Evolutionary conservation across 2,888 invertebrate genomes (phyloP), one percentile per base, ranked within the genome.

Genomic region (Patella pellucida): DNA sequence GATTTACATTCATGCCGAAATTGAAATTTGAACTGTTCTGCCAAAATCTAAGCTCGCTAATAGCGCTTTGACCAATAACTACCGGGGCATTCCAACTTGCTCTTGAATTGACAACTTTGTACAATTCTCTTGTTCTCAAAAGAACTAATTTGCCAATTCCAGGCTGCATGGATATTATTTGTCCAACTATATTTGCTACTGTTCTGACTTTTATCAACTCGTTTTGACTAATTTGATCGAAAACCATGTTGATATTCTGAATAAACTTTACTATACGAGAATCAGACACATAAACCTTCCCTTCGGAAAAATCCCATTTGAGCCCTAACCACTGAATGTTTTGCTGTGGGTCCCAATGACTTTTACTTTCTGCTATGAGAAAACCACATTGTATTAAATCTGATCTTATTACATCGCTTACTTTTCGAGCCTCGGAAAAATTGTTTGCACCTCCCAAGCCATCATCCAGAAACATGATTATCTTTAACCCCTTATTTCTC

Each of bases 291-390:
- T 69, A 54, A 27, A 79, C 27, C 16, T 73, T 50, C 15, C 71
- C 77, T 52, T 19, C 51, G 11, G 16, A 31, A 69, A 73, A 69
- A 69, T 75, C 52, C 79, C 79, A 79, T n/a, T 19, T 3, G 27
- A 68, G 68, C 23, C 81, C 81, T 4, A 79, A 71, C 79, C 79
- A 82, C 7, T 52, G 41, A 14, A 74, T n/a, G 14, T 51, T n/a
- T 51, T 77, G 72, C 27, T 69, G 23, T 14, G 80, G 73, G 41
- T 19, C n/a, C 81, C 82, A 81, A 7, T 9, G 12, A 23, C 79
- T 81, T 72, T 81, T 81, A 11, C 77, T 78, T 12, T 81, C 72
- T 15, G 83, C 80, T 19, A 81, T 68, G 14, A 83, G 31, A 73
- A 81, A 81, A 1, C 82, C 81, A 41, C 81, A 79, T 3, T 79